Conservation (phyloP, 2,888 invertebrate genomes). For the Polyommatus icarus region DNA sequence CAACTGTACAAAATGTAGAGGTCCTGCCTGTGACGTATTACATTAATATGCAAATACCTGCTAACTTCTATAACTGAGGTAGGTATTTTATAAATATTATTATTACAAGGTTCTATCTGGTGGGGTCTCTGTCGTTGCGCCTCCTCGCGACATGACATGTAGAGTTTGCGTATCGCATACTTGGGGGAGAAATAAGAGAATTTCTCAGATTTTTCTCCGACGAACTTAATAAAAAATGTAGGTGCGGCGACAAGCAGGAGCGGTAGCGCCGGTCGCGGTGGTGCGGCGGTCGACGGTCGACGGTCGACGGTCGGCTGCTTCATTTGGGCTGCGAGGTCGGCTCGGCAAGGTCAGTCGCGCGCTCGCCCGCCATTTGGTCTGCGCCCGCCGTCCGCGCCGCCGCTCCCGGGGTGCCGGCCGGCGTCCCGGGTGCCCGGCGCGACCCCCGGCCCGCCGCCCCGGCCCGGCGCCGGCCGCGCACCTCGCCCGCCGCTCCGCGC, state of each 20-base stretch:
- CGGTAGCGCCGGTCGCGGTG: background rate
- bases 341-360: conserved; percentile 52
- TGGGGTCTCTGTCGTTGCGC: background rate
- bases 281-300: conserved; percentile 11
- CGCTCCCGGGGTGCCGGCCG: conserved; percentile 30
- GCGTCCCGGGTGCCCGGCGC: conserved; percentile 38
- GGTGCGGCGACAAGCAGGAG: background rate
- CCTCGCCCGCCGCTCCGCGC: conserved; percentile 33
- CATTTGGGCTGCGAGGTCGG: conserved; percentile 57
- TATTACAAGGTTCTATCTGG: background rate
- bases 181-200: background rate
- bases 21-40: background rate
- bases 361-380: conserved; percentile 58
- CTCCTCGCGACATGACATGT: background rate
- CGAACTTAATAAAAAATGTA: background rate
- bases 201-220: background rate
- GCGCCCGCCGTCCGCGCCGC: conserved; percentile 56
- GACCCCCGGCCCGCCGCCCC: conserved; percentile 35
- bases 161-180: background rate
- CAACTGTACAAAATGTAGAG: too few species aligned
- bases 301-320: conserved; percentile 48
- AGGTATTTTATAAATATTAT: background rate
- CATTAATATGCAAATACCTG: background rate
- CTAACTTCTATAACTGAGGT: background rate
- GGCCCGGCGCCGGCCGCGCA: conserved; percentile 36